Base-by-base conservation (phyloP, 2,797 vertebrate species). In the Dendrocincla tyrannina region DNA sequence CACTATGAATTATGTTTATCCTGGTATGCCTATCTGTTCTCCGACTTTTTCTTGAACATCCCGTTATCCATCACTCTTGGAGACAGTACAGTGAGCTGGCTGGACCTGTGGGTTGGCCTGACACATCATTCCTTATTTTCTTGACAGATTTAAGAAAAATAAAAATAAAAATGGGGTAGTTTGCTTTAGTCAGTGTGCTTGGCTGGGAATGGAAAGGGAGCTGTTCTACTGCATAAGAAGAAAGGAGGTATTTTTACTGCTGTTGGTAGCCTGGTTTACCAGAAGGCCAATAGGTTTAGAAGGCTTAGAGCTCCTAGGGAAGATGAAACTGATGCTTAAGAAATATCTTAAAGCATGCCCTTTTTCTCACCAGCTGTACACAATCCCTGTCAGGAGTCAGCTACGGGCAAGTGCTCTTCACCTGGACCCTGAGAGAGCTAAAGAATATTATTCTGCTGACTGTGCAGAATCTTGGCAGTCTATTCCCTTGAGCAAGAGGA, bases 1-100 rank as follows among this genome's bases (percentile, higher is more conserved):
- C 32, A 47, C 6, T 20, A 12, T 53, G 67, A 73, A 66, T 78
- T 47, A 66, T 42, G 8, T 41, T 24, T 42, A 46, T 53, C 6
- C 16, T 62, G 33, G 17, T 33, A 30, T 11, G 55, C 63, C 52
- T 76, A 78, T 35, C 53, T 44, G 16, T 87, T 89, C 46, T 78
- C 52, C 59, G 44, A 35, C 47, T 85, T 79, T 73, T 93, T 79
- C 47, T 83, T 77, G 60, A 83, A n/a, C 60, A 67, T 85, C 59
- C 67, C 53, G 55, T 74, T 93, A 93, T 85, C 72, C 72, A 77
- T 92, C 89, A 92, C 27, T 89, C 68, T 56, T 70, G 52, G 64
- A 89, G 68, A 74, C 39, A 67, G 59, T 32, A 63, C 17, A 42
- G 33, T 77, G 68, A 82, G 37, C 60, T 64, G 68, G 23, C 33